Evolutionary conservation across 2,113 vertebrate genomes (phyloP).

Genomic region (Oenanthe melanoleuca): DNA sequence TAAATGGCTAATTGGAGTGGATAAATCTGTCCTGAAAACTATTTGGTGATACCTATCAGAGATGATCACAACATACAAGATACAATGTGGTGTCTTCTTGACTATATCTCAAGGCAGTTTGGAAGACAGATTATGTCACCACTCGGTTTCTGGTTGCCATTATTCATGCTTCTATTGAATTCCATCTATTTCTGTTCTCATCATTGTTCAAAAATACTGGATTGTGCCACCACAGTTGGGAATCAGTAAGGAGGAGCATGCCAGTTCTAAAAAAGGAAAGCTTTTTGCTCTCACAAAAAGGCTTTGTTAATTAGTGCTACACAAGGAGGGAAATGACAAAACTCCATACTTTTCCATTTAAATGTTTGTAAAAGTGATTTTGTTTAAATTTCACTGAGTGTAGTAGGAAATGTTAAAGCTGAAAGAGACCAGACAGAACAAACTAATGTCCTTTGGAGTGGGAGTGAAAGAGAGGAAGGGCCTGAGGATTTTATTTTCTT

Average conservation of each 20-base stretch:
- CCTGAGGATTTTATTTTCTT: constrained; percentile 1
- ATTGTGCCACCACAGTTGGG: constrained; percentile 62
- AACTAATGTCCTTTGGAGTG: neutral
- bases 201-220: constrained; percentile 65
- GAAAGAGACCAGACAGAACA: constrained; percentile 40
- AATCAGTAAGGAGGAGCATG: constrained; percentile 43
- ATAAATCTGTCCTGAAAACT: constrained; percentile 38
- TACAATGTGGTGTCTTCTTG: constrained; percentile 18
- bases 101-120: constrained; percentile 27
- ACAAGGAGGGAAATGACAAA: constrained; percentile 50
- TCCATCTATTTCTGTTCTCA: constrained; percentile 67
- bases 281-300: constrained; percentile 53
- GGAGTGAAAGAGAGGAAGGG: neutral
- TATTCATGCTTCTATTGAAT: constrained; percentile 59
- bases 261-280: constrained; percentile 66
- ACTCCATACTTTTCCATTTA: constrained; percentile 55
- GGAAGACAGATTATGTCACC: constrained; percentile 62
- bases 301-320: constrained; percentile 52
- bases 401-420: constrained; percentile 55
- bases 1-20: neutral
- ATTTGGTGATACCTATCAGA: constrained; percentile 52
- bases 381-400: constrained; percentile 66
- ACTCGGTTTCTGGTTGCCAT: constrained; percentile 16
- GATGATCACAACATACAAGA: constrained; percentile 37
- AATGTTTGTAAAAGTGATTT: constrained; percentile 58